Conservation (phyloP, 2,888 invertebrate species). For the Macaria liturata region DNA sequence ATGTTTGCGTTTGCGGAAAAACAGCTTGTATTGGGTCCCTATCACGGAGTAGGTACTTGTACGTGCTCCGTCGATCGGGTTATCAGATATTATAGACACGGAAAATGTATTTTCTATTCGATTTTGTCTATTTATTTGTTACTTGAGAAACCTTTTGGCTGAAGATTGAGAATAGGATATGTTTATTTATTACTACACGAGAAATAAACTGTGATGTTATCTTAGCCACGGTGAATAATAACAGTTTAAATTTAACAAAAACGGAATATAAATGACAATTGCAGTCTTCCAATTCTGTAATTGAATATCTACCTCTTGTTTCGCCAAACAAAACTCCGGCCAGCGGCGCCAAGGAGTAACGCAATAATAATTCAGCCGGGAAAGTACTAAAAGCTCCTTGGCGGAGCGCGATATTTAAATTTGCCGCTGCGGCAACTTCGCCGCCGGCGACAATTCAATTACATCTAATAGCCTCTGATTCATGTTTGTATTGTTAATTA, state of each 20-base stretch:
- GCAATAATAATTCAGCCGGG: slow-evolving; percentile 50
- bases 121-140: too few species aligned
- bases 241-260: too few species aligned
- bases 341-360: slow-evolving; percentile 39
- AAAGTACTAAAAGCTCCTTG: slow-evolving; percentile 65
- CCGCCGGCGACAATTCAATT: slow-evolving; percentile 80
- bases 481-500: slow-evolving; percentile 83
- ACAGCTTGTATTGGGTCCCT: slow-evolving; percentile 39
- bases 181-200: too few species aligned
- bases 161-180: too few species aligned
- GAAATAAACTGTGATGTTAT: too few species aligned
- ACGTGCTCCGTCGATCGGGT: slow-evolving; percentile 23
- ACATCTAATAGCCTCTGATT: slow-evolving; percentile 83
- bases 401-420: slow-evolving; percentile 79
- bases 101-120: too few species aligned
- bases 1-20: slow-evolving; percentile 48
- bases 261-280: slow-evolving; percentile 17
- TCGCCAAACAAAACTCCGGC: slow-evolving; percentile 35
- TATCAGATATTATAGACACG: slow-evolving; percentile 25
- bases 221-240: too few species aligned
- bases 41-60: slow-evolving; percentile 24
- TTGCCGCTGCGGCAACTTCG: slow-evolving; percentile 72
- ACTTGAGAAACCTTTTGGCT: too few species aligned
- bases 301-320: slow-evolving; percentile 27
- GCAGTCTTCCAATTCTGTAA: slow-evolving; percentile 20